Evolutionary conservation across 2,888 invertebrate species (phyloP).

Genomic region (Luperina testacea): DNA sequence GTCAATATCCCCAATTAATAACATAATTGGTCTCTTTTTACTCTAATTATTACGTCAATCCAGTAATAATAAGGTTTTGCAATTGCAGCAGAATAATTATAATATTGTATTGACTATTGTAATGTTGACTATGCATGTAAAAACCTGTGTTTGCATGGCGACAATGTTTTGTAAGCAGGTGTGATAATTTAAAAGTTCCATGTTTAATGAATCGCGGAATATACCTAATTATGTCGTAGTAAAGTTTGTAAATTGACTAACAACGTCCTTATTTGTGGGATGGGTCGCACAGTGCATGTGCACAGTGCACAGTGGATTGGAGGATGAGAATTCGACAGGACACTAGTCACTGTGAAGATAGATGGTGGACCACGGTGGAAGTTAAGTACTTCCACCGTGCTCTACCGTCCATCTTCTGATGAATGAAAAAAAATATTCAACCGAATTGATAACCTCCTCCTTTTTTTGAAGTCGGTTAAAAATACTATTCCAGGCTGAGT

Average conservation of each 20-base stretch:
- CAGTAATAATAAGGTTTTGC: conserved; percentile 39
- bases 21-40: conserved; percentile 37
- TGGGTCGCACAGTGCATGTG: too few species aligned
- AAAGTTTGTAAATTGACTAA: not conserved
- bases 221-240: not conserved
- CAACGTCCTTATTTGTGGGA: not conserved
- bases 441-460: too few species aligned
- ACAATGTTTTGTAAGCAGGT: conserved; percentile 2
- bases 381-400: too few species aligned
- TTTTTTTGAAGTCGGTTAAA: too few species aligned
- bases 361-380: too few species aligned
- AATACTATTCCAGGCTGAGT: too few species aligned
- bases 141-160: conserved; percentile 12
- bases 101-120: conserved; percentile 56
- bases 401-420: too few species aligned
- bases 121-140: conserved; percentile 36
- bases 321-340: too few species aligned
- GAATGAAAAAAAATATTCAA: too few species aligned
- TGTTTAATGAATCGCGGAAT: not conserved
- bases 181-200: conserved; percentile 6
- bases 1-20: conserved; percentile 12
- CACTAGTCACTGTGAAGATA: too few species aligned
- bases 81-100: conserved; percentile 38
- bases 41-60: conserved; percentile 35
- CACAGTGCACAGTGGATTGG: too few species aligned